Evolutionary conservation across 2,888 invertebrate genomes (phyloP), one percentile per base, ranked within the genome.

Genomic region (Hypomecis punctinalis): DNA sequence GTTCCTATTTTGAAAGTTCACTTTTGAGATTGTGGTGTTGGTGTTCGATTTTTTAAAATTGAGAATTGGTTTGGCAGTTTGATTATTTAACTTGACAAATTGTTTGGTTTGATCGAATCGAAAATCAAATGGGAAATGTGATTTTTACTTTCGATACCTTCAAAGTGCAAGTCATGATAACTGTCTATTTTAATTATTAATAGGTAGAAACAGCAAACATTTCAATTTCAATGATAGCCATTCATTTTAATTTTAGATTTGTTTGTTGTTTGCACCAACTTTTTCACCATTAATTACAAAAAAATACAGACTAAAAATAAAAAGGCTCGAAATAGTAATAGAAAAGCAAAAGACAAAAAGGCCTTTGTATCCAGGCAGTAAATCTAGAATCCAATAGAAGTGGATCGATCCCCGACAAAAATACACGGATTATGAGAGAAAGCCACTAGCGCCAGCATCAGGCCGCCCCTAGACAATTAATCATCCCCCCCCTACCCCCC

Each of bases 391-490:
- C 61, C 52, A 68, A 63, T 59, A 58, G 62, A 60, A 68, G 60
- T 60, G 57, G 61, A 72, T 70, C 67, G 66, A 71, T 63, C 66
- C 66, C 54, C 62, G 61, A 63, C 69, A 71, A 73, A 73, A 73
- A 70, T 71, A 73, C 67, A 63, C 69, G 69, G 74, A 67, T 72
- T 72, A 69, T 73, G 71, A 75, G 71, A 75, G 74, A 72, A 70
- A 72, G 73, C 73, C 78, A 73, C 76, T 76, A 70, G 68, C 71
- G 61, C 61, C 71, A 67, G 73, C 59, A 49, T 59, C 63, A 63
- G 43, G 53, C 64, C 75, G 77, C 76, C 72, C 71, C 72, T 73
- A 75, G 79, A 80, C 83, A 81, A 86, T 86, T 85, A 87, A 86
- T 86, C 87, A 86, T 84, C 73, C 83, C 85, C 82, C 77, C 68